Base-by-base conservation (phyloP, 2,797 vertebrate genomes). In the Odontamblyopus lacepedii region DNA sequence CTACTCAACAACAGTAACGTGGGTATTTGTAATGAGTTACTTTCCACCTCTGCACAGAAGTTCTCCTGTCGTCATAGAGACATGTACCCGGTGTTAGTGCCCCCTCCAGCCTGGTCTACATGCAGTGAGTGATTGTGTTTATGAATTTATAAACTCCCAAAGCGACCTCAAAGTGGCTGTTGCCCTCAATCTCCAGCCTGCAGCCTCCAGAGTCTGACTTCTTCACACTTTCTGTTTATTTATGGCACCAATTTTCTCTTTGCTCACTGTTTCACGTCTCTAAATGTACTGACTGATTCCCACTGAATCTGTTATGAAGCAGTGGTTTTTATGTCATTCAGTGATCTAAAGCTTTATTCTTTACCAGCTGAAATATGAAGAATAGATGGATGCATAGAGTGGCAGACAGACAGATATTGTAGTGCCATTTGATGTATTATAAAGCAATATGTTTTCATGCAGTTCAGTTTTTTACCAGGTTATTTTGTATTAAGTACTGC, bases 151-250 rank as follows among this genome's bases (percentile, higher is more conserved):
- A 70, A 70, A 74, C 63, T 76, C 78, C 72, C 72, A n/a, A 6
- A 23, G 11, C 75, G 69, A 77, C 60, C 66, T 79, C 72, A 80
- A 77, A 80, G 73, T 82, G 62, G 61, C 76, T 80, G 77, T 82
- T 83, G 64, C 57, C 73, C 80, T 82, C 71, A 78, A 79, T 86
- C 75, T 63, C 57, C 66, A 73, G 23, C 67, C 51, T 57, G 29
- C 50, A 66, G 59, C 56, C 65, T 65, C 38, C 65, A 72, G 67
- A 11, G 51, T 11, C 61, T 44, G 59, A 12, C 69, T 74, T 38
- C 63, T 71, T 18, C 65, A 77, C 11, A 67, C 3, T 72, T 64
- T 29, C 56, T 68, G 53, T 75, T 75, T 72, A 74, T 77, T 69
- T 75, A 71, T 73, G 59, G 71, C 59, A 67, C 62, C 74, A 71